These are phyloP conservation scores for Agapostemon virescens DNA, from an alignment of 2,888 invertebrate species.

Conservation along the genomic window DNA sequence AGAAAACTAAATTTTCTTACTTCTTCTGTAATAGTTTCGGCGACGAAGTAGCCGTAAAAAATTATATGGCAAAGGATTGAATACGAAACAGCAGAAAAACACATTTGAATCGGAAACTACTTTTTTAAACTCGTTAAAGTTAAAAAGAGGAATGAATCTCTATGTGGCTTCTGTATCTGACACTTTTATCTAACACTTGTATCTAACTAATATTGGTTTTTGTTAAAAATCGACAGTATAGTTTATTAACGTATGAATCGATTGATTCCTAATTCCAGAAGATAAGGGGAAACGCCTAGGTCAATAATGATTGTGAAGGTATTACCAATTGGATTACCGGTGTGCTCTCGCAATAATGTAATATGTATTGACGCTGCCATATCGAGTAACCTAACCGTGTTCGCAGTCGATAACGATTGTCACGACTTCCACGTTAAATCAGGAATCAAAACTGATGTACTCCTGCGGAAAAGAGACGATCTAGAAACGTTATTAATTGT, in stretches of 20 bases:
- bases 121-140: no score
- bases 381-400: constrained; percentile 35
- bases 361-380: constrained; percentile 40
- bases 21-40: no score
- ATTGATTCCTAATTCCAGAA: constrained; percentile 24
- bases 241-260: constrained; percentile 7
- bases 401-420: constrained; percentile 43
- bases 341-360: constrained; percentile 45
- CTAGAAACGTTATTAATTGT: background rate
- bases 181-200: no score
- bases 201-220: no score
- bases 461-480: background rate
- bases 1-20: no score
- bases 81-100: no score
- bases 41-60: no score
- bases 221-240: no score
- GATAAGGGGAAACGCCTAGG: constrained; percentile 42
- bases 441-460: background rate
- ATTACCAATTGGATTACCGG: constrained; percentile 51
- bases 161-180: no score
- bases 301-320: constrained; percentile 53
- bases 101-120: no score
- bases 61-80: no score
- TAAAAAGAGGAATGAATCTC: no score
- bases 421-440: background rate